Base-by-base conservation (phyloP, 2,888 invertebrate genomes). In the Argyra leucocephala region DNA sequence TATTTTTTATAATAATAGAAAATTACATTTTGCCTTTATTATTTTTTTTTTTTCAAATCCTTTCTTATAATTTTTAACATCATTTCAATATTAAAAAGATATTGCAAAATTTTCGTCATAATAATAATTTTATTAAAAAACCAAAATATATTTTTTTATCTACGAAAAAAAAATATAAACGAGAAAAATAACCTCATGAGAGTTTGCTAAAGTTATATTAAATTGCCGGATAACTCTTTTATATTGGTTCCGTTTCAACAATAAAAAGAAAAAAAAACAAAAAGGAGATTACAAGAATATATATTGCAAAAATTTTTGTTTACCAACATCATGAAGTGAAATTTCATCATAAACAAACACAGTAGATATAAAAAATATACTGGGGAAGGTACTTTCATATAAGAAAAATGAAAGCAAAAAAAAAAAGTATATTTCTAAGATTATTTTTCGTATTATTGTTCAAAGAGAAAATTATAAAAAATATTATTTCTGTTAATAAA, bases 201-300 rank as follows among this genome's bases (percentile, higher is more conserved):
- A 65, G 36, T 61, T 61, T 64, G 48, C 64, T 66, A 66, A 67
- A 66, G 69, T 67, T 59, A 65, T 69, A 69, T 69, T 69, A 69
- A 67, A 69, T 69, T 69, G 65, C 67, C 69, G 69, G 69, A 67
- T 67, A 69, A 69, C 69, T 69, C 69, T 66, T 67, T 67, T 69
- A 48, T 31, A 68, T 69, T 69, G 67, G 69, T 69, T 69, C 69
- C 69, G 69, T 69, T 69, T 67, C 66, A 69, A 69, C 69, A 69
- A 67, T 67, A 63, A 66, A 64, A 67, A 66, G 6, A 18, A 48
- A 48, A 5, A 48, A 48, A 48, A n/a, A 48, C 12, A 18, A 48
- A 5, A 5, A 48, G 15, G 1, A 48, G 67, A 69, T 67, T 67
- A 66, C 66, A 65, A 67, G 57, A 67, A 69, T 69, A n/a, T 18